These are phyloP conservation scores for Blera fallax DNA, from an alignment of 2,888 invertebrate genomes.

Conservation along the genomic window DNA sequence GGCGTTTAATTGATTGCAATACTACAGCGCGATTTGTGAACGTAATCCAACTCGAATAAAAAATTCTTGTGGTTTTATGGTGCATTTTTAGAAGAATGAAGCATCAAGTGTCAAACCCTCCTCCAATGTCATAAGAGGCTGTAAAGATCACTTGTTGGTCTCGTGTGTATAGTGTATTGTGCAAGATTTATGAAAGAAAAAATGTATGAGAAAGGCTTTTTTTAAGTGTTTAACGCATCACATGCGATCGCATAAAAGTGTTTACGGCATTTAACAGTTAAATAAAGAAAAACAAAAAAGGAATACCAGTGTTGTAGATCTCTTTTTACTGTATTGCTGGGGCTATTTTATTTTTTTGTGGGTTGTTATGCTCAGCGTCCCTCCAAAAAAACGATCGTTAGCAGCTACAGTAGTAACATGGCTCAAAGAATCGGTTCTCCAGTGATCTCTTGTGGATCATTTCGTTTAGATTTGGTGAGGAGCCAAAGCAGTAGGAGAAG, in stretches of 20 bases:
- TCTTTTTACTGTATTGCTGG: neutral
- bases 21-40: conserved; percentile 8
- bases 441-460: conserved; percentile 45
- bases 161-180: neutral
- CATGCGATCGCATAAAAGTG: conserved; percentile 24
- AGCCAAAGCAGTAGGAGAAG: conserved; percentile 10
- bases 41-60: neutral
- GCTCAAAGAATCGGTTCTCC: conserved; percentile 43
- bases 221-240: conserved; percentile 2
- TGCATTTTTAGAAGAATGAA: conserved; percentile 14
- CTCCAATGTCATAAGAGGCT: conserved; percentile 21
- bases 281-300: conserved; percentile 27
- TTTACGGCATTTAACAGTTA: conserved; percentile 44
- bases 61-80: conserved; percentile 18
- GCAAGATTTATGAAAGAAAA: conserved; percentile 32
- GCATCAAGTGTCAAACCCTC: conserved; percentile 28
- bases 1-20: conserved; percentile 55
- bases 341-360: neutral
- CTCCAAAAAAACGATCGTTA: conserved; percentile 17
- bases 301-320: conserved; percentile 61
- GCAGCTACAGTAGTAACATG: conserved; percentile 37
- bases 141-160: conserved; percentile 34
- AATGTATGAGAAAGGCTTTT: conserved; percentile 4
- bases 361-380: conserved; percentile 48
- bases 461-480: conserved; percentile 20